phyloP scores from a whole-genome alignment of 1,140 invertebrate species.

The Chrysomallon squamiferum region DNA sequence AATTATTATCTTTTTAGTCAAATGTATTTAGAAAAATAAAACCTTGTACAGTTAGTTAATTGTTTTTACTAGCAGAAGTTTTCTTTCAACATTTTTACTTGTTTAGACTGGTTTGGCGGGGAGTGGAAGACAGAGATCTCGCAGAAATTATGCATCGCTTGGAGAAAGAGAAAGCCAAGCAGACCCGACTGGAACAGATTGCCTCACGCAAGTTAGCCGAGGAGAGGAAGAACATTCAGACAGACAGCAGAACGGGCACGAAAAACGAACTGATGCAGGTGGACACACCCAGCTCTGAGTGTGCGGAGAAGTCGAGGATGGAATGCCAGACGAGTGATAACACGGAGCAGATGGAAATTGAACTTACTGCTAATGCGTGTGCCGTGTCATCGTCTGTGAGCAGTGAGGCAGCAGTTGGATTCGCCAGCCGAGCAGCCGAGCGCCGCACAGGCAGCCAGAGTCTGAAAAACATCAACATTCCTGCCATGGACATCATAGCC shows the following conservation, averaged over 20 bases:
- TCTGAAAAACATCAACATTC: constrained; percentile 41
- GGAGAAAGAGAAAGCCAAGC: constrained; percentile 46
- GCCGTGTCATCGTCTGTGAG: background rate
- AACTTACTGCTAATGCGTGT: background rate
- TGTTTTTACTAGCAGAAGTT: no score
- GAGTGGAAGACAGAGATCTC: constrained; percentile 42
- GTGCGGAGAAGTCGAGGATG: constrained; percentile 4
- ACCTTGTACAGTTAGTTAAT: no score
- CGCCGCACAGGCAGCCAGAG: no score
- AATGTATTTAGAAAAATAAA: no score
- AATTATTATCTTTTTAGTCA: no score
- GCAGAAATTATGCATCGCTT: constrained; percentile 37
- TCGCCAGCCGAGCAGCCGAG: no score
- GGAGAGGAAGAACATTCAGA: constrained; percentile 9
- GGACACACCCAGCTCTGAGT: background rate
- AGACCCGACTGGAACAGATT: constrained; percentile 40
- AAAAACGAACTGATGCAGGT: background rate
- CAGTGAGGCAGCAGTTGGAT: constrained; percentile 7
- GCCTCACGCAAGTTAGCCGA: constrained; percentile 19
- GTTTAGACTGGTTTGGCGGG: no score
- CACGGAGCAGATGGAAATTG: constrained; percentile 24
- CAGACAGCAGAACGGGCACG: no score
- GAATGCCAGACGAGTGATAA: constrained; percentile 4
- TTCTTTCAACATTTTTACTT: no score
- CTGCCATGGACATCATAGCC: constrained; percentile 48